Base-by-base conservation (phyloP, 2,113 vertebrate species). In the Reinhardtius hippoglossoides region DNA sequence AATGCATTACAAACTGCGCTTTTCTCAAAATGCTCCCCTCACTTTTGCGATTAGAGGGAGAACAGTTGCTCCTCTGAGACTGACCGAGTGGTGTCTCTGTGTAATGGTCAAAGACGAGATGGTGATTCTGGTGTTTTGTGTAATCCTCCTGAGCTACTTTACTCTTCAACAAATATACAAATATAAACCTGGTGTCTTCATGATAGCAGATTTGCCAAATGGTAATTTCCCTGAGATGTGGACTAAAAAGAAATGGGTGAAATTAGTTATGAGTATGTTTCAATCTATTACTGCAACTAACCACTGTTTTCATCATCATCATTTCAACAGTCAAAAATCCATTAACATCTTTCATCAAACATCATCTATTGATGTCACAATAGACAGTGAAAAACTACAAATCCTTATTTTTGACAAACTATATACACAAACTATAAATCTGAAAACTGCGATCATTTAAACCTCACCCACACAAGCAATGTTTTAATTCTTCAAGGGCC, bases 141-240 rank as follows among this genome's bases (percentile, higher is more conserved):
- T 88, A 90, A 93, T 92, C 88, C 87, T 88, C 85, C 79, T 89
- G 64, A 80, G 87, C 84, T 77, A 82, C 90, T 88, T 86, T 82
- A 44, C 48, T 57, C 64, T 59, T 26, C 35, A 23, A 74, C 74
- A 81, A 58, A 54, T 74, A 75, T 81, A 85, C 55, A 55, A 64
- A 86, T 71, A 68, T 76, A 83, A 87, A 72, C 46, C 62, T 55
- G 67, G 8, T 35, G 46, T 27, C 60, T 81, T 72, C 65, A 60
- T 73, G 67, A 15, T 23, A 27, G 24, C 57, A 76, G 65, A 73
- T 27, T 65, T 57, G n/a, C 46, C 13, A 15, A 44, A 44, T 42
- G 9, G 0, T 42, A 0, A 42, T 42, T 12, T 42, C 12, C 40
- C 40, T 42, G 40, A 57, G 70, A 54, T 57, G 27, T 2, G 7